Evolutionary conservation across 1,140 invertebrate genomes (phyloP), one percentile per base, ranked within the genome.

Genomic region (Linepithema humile): DNA sequence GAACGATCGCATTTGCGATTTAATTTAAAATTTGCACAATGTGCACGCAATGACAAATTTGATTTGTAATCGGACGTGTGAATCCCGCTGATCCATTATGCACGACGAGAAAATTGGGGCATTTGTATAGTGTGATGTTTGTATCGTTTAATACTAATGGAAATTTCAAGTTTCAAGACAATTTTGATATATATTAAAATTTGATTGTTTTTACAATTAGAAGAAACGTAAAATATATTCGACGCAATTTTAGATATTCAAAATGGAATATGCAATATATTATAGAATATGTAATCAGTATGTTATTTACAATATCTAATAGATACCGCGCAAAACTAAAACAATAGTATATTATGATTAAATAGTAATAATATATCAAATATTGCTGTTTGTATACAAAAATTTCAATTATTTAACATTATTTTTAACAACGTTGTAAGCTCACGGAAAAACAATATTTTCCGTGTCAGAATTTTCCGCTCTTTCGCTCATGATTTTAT

Each of bases 11-110:
- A 57, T 57, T 74, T 74, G 53, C 32, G 40, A 65, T 77, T 65
- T 77, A 77, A 62, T 77, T 77, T 77, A 50, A 64, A 77, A 65
- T 64, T 48, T 48, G 29, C 40, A 45, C 73, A 62, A 45, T 62
- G 73, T 62, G 38, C 26, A 53, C 23, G 53, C 17, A 73, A 43
- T 59, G 29, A 65, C 6, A 40, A 38, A 77, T 65, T 38, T 20
- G 15, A 75, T 64, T 48, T 3, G 26, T n/a, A 65, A 38, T 40
- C 32, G 43, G 53, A 77, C 15, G 59, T 65, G 43, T 38, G 74
- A 48, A 48, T 38, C 15, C 32, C 23, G 12, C 38, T 45, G n/a
- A 75, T 50, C 40, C 12, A 35, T 4, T 26, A 17, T n/a, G 70
- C 20, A 26, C 6, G 45, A 50, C 15, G 43, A 65, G n/a, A 4